These are phyloP conservation scores for Villa cingulata DNA, from an alignment of 2,888 invertebrate species.

Conservation along the genomic window DNA sequence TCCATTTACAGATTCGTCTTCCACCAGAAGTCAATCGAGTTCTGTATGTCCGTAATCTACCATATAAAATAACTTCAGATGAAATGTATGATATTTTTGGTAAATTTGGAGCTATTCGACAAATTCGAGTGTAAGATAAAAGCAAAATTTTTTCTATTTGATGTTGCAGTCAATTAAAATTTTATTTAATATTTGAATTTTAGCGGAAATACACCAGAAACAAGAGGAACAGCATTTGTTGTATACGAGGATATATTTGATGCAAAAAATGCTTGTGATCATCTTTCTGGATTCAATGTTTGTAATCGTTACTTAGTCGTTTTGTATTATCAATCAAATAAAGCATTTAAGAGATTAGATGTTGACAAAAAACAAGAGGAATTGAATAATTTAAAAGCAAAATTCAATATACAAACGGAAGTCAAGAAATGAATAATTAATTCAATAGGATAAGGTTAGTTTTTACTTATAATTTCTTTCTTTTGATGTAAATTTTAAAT, in stretches of 20 bases:
- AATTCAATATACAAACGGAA: conserved; percentile 66
- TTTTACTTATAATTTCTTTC: too few species aligned
- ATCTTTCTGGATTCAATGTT: conserved; percentile 96
- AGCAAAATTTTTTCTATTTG: not conserved
- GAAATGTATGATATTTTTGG: conserved; percentile 99
- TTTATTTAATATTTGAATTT: conserved; percentile 16
- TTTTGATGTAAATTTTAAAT: too few species aligned
- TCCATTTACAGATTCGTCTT: conserved; percentile 66
- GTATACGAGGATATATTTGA: conserved; percentile 99
- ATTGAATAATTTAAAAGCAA: conserved; percentile 86
- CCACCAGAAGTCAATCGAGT: conserved; percentile 98
- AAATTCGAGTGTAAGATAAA: conserved; percentile 84
- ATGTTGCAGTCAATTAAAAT: not conserved
- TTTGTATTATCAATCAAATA: conserved; percentile 91
- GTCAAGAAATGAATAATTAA: conserved; percentile 35
- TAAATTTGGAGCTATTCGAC: conserved; percentile 97
- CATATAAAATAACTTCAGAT: conserved; percentile 98
- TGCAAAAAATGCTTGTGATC: conserved; percentile 99
- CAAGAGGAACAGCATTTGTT: conserved; percentile 97
- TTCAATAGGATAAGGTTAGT: too few species aligned
- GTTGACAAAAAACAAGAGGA: conserved; percentile 93
- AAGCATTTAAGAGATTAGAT: conserved; percentile 91
- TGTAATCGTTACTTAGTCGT: conserved; percentile 99
- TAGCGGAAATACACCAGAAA: conserved; percentile 94
- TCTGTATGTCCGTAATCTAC: conserved; percentile 89